Base-by-base conservation (phyloP, 2,113 vertebrate species). In the Cyanocitta stelleri region DNA sequence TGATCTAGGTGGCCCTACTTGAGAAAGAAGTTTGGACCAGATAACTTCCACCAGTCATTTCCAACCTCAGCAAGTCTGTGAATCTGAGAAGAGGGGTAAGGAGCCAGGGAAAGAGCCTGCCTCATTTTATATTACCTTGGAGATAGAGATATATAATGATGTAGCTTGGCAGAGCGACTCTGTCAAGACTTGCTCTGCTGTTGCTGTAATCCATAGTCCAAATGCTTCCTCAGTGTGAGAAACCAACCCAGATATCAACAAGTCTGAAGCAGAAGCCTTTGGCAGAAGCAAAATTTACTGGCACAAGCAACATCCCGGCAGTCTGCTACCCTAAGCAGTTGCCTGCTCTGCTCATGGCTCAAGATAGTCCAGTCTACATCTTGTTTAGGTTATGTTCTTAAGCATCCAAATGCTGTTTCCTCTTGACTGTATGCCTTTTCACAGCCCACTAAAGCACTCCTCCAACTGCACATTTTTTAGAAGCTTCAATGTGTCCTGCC, bases 111-210 rank as follows among this genome's bases (percentile, higher is more conserved):
- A 81, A 67, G 24, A 78, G 18, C 9, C 19, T 78, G 24, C 2
- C 33, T 94, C 59, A 32, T 46, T 61, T 81, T 27, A 10, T 81
- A 11, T 48, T 69, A 7, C 16, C 23, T 78, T 48, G 32, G 27
- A 82, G 16, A 21, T 52, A 26, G 8, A 71, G 21, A 32, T 30
- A 56, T 4, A 63, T 71, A 71, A 63, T 58, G 3, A 11, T 1
- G 1, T 33, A 59, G 1, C 5, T 74, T 73, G 46, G 4, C 33
- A 82, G 44, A 26, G 10, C 0, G 0, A 52, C 13, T 66, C 35
- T 52, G 41, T 33, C 20, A 68, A 44, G 33, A 55, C 14, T 37
- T 1, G 0, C 29, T 64, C 15, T 41, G 18, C 9, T 8, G 1
- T 54, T 85, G 56, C 35, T 15, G 56, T 17, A 69, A 41, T 30